Conservation (phyloP, 2,113 vertebrate genomes). For the Scolopax mira region DNA sequence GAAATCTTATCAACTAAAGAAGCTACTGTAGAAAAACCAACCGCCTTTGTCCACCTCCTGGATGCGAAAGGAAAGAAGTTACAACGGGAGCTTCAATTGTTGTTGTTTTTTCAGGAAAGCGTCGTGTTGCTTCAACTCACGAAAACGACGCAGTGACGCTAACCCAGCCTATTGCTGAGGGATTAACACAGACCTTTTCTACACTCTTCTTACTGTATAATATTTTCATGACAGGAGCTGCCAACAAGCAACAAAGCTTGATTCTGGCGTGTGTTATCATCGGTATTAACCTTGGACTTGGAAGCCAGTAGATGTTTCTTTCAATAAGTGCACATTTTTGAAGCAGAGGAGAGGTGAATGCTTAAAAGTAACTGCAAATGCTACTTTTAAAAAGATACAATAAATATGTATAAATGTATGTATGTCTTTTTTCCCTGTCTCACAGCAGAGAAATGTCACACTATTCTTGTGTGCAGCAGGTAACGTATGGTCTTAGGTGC, state of each 20-base stretch:
- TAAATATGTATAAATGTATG: slow-evolving; percentile 63
- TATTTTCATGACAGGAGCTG: slow-evolving; percentile 54
- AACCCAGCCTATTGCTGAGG: slow-evolving; percentile 17
- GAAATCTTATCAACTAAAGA: background rate
- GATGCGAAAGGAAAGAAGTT: background rate
- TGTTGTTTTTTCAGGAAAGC: slow-evolving; percentile 12
- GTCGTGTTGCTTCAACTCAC: background rate
- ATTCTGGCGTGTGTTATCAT: slow-evolving; percentile 56
- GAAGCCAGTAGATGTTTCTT: slow-evolving; percentile 66
- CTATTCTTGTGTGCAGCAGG: background rate
- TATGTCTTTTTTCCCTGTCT: slow-evolving; percentile 60
- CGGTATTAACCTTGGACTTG: slow-evolving; percentile 65
- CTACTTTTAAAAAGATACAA: slow-evolving; percentile 54
- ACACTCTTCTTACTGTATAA: slow-evolving; percentile 34
- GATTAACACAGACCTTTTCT: slow-evolving; percentile 50
- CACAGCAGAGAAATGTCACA: background rate
- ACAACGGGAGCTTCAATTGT: background rate
- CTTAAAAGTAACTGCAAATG: slow-evolving; percentile 54
- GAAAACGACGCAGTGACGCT: background rate
- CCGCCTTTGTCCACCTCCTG: slow-evolving; percentile 28
- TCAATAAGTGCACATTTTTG: slow-evolving; percentile 61
- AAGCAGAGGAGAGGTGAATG: slow-evolving; percentile 56
- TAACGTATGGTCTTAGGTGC: background rate
- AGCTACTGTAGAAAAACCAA: slow-evolving; percentile 28
- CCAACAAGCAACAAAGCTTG: slow-evolving; percentile 58